Evolutionary conservation across 2,797 vertebrate species (phyloP).

Genomic region (Phrynocephalus vlangalii): DNA sequence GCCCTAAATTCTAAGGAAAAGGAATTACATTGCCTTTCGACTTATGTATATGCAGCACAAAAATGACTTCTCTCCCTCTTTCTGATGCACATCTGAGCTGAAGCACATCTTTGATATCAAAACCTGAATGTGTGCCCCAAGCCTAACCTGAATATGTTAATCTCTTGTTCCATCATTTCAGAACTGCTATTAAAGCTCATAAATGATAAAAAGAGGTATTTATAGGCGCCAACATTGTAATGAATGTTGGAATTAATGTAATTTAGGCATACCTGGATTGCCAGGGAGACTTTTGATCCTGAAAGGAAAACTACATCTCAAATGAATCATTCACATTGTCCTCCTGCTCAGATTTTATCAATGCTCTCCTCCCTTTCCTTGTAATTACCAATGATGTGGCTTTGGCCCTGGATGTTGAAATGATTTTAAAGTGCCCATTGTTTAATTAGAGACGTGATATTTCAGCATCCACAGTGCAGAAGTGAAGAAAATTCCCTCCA

Average conservation of each 20-base stretch:
- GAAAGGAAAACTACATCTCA: constrained; percentile 3
- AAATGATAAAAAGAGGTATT: constrained; percentile 15
- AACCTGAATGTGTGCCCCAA: background rate
- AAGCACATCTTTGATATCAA: background rate
- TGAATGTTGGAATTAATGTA: constrained; percentile 35
- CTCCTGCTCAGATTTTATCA: constrained; percentile 20
- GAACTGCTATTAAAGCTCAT: constrained; percentile 18
- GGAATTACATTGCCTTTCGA: background rate
- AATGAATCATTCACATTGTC: constrained; percentile 32
- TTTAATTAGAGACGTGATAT: constrained; percentile 45
- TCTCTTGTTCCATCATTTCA: constrained; percentile 7
- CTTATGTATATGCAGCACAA: background rate
- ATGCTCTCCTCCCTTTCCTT: constrained; percentile 9
- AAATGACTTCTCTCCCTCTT: background rate
- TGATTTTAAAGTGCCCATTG: constrained; percentile 39
- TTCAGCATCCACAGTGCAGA: constrained; percentile 24
- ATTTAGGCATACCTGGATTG: constrained; percentile 14
- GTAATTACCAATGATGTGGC: constrained; percentile 21
- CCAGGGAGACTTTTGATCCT: constrained; percentile 22
- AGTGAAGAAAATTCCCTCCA: constrained; percentile 15
- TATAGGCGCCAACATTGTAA: constrained; percentile 27
- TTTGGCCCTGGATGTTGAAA: constrained; percentile 26
- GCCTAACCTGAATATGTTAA: background rate
- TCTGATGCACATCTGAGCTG: background rate
- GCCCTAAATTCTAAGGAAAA: background rate